Percentiles rank a stretch among this genome's conserved stretches.
phyloP scores from a whole-genome alignment of 1,140 invertebrate genomes.

The Protaetia brevitarsis region DNA sequence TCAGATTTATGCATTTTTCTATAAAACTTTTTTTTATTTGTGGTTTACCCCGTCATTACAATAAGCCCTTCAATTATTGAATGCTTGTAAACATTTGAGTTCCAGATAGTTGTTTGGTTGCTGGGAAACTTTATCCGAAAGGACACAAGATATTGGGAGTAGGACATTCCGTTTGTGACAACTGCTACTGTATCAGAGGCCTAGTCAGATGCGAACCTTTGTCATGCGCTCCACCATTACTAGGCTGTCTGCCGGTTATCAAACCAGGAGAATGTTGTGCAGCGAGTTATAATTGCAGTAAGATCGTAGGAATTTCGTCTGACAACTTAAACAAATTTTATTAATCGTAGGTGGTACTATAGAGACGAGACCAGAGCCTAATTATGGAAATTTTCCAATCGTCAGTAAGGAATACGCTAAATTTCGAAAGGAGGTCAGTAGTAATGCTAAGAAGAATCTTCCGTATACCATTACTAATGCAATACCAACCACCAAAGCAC shows the following conservation, averaged over 20 bases:
- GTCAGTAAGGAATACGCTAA: conserved; percentile 58
- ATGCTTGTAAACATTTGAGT: neutral
- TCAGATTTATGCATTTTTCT: no score
- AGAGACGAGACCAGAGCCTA: conserved; percentile 54
- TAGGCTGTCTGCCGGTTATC: conserved; percentile 73
- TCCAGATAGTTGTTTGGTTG: conserved; percentile 62
- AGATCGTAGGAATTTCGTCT: conserved; percentile 35
- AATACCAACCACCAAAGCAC: conserved; percentile 28
- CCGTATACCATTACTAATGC: neutral
- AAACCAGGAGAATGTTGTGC: conserved; percentile 78
- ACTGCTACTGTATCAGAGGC: conserved; percentile 79
- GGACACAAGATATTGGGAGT: conserved; percentile 70
- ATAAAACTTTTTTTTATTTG: no score
- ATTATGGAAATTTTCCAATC: conserved; percentile 55
- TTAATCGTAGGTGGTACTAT: conserved; percentile 51
- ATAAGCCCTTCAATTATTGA: neutral
- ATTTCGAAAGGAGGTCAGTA: conserved; percentile 51
- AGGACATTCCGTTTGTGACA: conserved; percentile 63
- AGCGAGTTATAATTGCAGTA: conserved; percentile 76
- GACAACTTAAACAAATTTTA: conserved; percentile 11
- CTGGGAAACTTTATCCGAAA: conserved; percentile 61
- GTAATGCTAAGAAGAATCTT: neutral
- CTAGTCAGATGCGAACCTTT: conserved; percentile 70
- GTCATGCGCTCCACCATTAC: conserved; percentile 68
- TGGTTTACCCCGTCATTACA: no score